A percentile compares a stretch with the other conserved stretches of the same genome.
Conservation (phyloP, 2,888 invertebrate genomes). For the Digitonthophagus gazella region DNA sequence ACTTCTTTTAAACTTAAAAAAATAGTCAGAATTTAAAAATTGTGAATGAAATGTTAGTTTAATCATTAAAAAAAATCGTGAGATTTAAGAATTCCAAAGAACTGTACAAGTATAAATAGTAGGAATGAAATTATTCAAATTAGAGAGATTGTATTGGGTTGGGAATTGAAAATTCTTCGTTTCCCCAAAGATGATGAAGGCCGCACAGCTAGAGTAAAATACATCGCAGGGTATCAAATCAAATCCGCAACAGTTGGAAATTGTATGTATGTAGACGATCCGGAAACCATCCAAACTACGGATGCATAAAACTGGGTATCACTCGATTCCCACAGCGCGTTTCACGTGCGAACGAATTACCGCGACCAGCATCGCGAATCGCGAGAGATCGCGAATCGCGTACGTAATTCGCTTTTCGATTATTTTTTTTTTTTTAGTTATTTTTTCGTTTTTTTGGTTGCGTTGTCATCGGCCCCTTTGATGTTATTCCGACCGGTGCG, state of each 20-base stretch:
- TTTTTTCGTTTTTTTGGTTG: too few species aligned
- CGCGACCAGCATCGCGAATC: not conserved
- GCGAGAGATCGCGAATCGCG: not conserved
- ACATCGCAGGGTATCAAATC: not conserved
- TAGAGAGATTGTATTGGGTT: too few species aligned
- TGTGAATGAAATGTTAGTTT: too few species aligned
- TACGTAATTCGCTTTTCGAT: not conserved
- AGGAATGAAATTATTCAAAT: too few species aligned
- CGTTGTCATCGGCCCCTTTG: not conserved
- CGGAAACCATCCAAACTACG: not conserved
- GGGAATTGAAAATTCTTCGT: not conserved
- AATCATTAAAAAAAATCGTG: too few species aligned
- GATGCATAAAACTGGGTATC: not conserved
- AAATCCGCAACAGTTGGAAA: not conserved
- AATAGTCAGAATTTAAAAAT: too few species aligned
- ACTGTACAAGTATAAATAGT: too few species aligned
- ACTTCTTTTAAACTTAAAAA: too few species aligned
- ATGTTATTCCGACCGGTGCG: not conserved
- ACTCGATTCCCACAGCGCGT: not conserved
- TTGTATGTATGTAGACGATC: not conserved
- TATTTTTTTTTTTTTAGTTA: not conserved
- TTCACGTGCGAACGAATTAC: not conserved
- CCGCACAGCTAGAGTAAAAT: too few species aligned
- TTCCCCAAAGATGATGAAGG: too few species aligned
- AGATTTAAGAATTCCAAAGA: too few species aligned